Base-by-base conservation (phyloP, 1,140 invertebrate species). In the Scaptodrosophila lebanonensis region DNA sequence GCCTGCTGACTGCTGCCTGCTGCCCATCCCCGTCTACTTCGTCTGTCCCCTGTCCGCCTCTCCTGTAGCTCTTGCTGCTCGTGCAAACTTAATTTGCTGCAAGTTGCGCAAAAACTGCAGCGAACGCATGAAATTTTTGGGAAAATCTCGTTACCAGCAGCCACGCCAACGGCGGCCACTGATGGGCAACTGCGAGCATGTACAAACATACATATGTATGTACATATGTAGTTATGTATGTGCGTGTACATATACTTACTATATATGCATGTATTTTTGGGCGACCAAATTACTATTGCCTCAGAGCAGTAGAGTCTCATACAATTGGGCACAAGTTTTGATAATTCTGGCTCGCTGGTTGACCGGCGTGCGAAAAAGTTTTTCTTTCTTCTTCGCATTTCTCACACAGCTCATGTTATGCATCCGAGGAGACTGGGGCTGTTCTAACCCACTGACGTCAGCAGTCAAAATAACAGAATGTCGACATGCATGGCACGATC, bases 31-130 rank as follows among this genome's bases (percentile, higher is more conserved):
- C 22, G n/a, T 25, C 22, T 25, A 3, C 8, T 25, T 25, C 22
- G 3, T 8, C 8, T 8, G 3, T 25, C 8, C 22, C 8, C 22
- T 25, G 22, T 25, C 22, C 8, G 3, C 8, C 22, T 25, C 22
- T 25, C 22, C 22, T 25, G 3, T 25, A 3, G 22, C 22, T 25
- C 22, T 25, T 25, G 22, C 22, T 25, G 22, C 8, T 25, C 71
- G 29, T 51, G 73, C 73, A 59, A 79, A 77, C 68, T 79, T 82
- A 77, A 77, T 77, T 77, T 77, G 75, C 43, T 44, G 73, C 73
- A 77, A 77, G 69, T 73, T 75, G 76, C 79, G 73, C 73, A 73
- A 82, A 79, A 79, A 72, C 57, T 72, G 58, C 76, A 71, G 69
- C 59, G 15, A 47, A 40, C 35, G 20, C 38, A 62, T 13, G 45